Conservation (phyloP, 2,113 vertebrate genomes). For the Apodemus sylvaticus region DNA sequence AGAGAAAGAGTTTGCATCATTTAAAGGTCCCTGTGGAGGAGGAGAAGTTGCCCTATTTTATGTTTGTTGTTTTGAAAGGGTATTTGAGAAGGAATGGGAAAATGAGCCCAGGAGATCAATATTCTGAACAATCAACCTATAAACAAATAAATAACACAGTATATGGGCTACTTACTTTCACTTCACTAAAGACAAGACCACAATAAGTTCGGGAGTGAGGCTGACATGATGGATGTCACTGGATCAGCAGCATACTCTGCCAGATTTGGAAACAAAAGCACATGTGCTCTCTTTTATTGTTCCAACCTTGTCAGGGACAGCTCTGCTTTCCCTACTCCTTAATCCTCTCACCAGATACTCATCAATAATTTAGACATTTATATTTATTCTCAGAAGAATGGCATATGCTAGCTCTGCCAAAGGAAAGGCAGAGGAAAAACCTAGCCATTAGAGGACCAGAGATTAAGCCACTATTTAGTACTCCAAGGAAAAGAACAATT, state of each 20-base stretch:
- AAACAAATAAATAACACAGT: constrained; percentile 78
- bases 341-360: not conserved
- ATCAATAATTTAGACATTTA: constrained; percentile 52
- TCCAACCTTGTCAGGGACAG: not conserved
- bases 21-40: constrained; percentile 61
- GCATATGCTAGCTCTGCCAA: not conserved
- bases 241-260: constrained; percentile 1
- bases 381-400: constrained; percentile 20
- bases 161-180: constrained; percentile 72
- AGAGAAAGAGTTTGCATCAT: constrained; percentile 44
- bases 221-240: constrained; percentile 55
- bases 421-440: not conserved
- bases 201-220: constrained; percentile 47
- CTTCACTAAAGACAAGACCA: constrained; percentile 59
- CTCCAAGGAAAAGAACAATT: not conserved
- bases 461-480: not conserved
- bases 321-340: not conserved
- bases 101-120: constrained; percentile 74
- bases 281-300: not conserved
- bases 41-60: constrained; percentile 67
- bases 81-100: constrained; percentile 66
- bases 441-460: not conserved
- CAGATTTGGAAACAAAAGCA: constrained; percentile 49
- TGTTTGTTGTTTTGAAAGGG: constrained; percentile 72
- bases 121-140: constrained; percentile 78